phyloP scores from a whole-genome alignment of 1,140 invertebrate species.

The Thaumatotibia leucotreta region DNA sequence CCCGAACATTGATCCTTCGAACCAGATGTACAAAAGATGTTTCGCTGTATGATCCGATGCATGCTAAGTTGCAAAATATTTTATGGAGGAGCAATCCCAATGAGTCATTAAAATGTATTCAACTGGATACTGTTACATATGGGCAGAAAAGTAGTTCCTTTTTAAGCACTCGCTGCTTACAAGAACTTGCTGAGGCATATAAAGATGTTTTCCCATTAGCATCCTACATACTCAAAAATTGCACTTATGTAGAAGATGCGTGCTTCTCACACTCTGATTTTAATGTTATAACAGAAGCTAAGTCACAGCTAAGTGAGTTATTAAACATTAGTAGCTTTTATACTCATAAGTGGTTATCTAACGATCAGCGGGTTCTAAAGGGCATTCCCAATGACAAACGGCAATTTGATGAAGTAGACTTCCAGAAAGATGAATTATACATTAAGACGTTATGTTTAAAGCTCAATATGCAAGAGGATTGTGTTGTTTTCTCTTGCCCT shows the following conservation, averaged over 20 bases:
- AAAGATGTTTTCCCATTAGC: not conserved
- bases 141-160: not conserved
- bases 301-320: not conserved
- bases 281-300: not conserved
- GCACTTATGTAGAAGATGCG: slow-evolving; percentile 6
- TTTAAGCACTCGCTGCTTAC: not conserved
- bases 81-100: not conserved
- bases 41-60: not conserved
- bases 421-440: slow-evolving; percentile 16
- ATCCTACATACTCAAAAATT: slow-evolving; percentile 5
- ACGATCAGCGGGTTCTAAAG: no score
- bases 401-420: no score
- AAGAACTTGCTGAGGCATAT: not conserved
- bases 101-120: not conserved
- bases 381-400: not conserved
- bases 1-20: no score
- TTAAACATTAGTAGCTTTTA: not conserved
- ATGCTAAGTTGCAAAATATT: slow-evolving; percentile 3
- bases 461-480: slow-evolving; percentile 17
- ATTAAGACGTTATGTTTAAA: slow-evolving; percentile 19
- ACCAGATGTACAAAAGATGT: no score
- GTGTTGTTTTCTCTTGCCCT: slow-evolving; percentile 15
- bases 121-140: not conserved
- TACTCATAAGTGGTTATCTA: slow-evolving; percentile 8
- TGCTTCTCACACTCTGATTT: not conserved